phyloP scores from a whole-genome alignment of 2,797 vertebrate genomes.

The Gallinago stenura region DNA sequence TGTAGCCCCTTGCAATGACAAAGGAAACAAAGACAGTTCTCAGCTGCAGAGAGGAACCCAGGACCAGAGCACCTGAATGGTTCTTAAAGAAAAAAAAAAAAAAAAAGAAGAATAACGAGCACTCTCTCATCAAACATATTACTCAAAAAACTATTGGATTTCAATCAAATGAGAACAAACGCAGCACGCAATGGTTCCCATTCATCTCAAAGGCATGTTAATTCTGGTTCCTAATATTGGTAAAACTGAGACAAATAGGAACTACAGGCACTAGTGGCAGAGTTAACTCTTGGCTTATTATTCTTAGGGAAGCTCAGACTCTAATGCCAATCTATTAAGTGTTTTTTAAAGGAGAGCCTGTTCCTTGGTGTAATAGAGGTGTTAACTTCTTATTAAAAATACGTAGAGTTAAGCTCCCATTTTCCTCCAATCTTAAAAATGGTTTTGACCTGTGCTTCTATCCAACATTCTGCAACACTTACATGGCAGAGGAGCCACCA shows the following conservation, averaged over 20 bases:
- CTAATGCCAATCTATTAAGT: no score
- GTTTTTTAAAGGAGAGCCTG: background rate
- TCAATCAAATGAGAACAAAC: background rate
- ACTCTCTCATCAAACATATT: background rate
- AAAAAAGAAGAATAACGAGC: background rate
- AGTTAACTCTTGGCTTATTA: background rate
- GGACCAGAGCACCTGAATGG: background rate
- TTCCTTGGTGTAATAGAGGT: background rate
- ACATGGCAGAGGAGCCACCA: accelerated
- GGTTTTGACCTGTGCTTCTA: background rate
- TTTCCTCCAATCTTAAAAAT: background rate
- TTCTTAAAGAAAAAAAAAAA: background rate
- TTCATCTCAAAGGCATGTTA: background rate
- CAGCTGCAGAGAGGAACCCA: background rate
- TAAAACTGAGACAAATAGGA: background rate
- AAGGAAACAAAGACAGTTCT: background rate
- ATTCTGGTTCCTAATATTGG: background rate
- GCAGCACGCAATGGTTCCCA: background rate
- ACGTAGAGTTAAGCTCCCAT: background rate
- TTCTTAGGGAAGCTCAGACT: background rate
- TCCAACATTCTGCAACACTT: background rate
- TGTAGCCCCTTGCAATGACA: background rate
- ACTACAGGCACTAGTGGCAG: background rate
- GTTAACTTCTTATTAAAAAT: background rate
- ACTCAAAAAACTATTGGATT: background rate